Evolutionary conservation across 2,113 vertebrate genomes (phyloP), one percentile per base, ranked within the genome.

Genomic region (Cottus gobio): DNA sequence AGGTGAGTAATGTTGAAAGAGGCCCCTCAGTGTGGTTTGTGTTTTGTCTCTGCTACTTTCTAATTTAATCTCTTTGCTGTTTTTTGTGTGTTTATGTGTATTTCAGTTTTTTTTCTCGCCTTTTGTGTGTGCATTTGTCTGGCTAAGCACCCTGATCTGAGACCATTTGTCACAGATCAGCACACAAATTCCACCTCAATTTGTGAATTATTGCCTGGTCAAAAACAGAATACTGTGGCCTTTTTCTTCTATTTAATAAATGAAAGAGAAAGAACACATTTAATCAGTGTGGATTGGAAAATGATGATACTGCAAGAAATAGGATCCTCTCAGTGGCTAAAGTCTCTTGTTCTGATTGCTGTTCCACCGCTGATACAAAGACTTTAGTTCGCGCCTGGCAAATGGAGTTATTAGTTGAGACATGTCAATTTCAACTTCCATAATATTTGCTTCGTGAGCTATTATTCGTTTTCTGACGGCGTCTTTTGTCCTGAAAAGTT

Each of bases 1-100:
- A 97, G 98, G 98, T 99, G 90, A 94, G 97, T 94, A 48, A 44
- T 76, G n/a, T 24, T 46, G 22, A 66, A 61, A 34, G 7, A 7
- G 30, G 60, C 10, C 8, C 70, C 22, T 50, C 30, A n/a, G 22
- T 9, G 0, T 65, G 37, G 60, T 69, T 79, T 77, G 30, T 74
- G 71, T 73, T 57, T 5, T 71, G 31, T 69, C n/a, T 50, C 18
- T 71, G 15, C 71, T 56, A n/a, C 7, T 50, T 37, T 77, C 54
- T 50, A 65, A 74, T 37, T 62, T 0, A 57, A 7, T 30, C 56
- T 37, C 5, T 63, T 44, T 50, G 48, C 12, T 3, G 70, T 30
- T 75, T 5, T 58, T 54, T 73, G n/a, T 72, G 39, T 65, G 5
- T 78, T 60, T 64, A 5, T 75, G 57, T 52, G 61, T 57, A 2